Conservation (phyloP, 2,113 vertebrate species). For the Hemichromis elongatus region DNA sequence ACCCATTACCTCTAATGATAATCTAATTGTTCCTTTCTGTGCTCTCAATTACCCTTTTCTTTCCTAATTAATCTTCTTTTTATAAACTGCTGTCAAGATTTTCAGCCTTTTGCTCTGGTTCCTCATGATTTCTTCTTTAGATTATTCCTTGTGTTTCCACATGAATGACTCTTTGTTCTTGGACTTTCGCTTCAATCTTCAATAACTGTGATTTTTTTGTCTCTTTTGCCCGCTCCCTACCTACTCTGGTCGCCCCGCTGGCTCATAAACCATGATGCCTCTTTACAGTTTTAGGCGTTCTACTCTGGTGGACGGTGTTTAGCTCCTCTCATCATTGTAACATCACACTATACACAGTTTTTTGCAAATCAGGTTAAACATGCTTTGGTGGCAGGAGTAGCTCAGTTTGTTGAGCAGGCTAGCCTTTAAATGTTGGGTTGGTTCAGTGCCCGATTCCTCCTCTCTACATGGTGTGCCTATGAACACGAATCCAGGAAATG, state of each 20-base stretch:
- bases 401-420: neutral
- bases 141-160: neutral
- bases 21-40: neutral
- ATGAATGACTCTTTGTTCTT: neutral
- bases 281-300: neutral
- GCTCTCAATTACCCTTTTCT: neutral
- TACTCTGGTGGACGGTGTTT: neutral
- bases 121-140: neutral
- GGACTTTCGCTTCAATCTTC: neutral
- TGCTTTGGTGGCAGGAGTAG: neutral
- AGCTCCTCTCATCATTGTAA: neutral
- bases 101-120: neutral
- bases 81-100: neutral
- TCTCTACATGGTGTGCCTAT: neutral
- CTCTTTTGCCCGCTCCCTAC: neutral
- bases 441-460: neutral
- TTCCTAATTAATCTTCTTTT: neutral
- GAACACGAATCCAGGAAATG: neutral
- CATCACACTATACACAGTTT: neutral
- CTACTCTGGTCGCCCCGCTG: neutral
- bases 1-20: neutral
- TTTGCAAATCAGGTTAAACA: neutral
- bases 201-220: neutral
- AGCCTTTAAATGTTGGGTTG: neutral
- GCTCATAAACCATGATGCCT: neutral